Percentiles rank a stretch among this genome's conserved stretches.
These are phyloP conservation scores for Pantherophis alleghaniensis DNA, from an alignment of 2,797 vertebrate species.

Conservation along the genomic window DNA sequence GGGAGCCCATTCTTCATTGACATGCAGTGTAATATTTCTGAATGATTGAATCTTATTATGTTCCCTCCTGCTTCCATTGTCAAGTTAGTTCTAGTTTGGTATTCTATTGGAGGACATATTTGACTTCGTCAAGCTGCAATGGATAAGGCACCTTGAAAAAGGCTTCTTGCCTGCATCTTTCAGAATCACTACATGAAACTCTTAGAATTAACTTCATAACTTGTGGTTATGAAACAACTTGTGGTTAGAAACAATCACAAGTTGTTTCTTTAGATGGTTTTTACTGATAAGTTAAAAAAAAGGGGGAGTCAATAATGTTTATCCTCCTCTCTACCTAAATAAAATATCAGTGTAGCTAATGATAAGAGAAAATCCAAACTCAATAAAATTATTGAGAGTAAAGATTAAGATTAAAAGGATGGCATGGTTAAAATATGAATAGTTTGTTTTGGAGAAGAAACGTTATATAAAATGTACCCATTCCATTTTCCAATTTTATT, in stretches of 20 bases:
- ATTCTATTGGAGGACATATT: neutral
- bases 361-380: neutral
- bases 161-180: neutral
- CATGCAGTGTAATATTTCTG: conserved; percentile 10
- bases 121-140: neutral
- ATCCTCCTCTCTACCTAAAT: neutral
- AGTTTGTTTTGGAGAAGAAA: neutral
- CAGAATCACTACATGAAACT: neutral
- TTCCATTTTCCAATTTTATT: neutral
- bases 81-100: conserved; percentile 1
- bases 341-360: neutral
- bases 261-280: neutral
- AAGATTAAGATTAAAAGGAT: neutral
- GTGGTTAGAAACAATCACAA: too few relatives aligned
- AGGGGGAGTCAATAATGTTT: neutral
- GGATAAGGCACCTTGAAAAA: conserved; percentile 16
- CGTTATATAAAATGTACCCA: neutral
- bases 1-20: conserved; percentile 3
- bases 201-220: neutral
- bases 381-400: neutral
- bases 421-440: neutral
- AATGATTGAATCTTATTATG: conserved; percentile 1
- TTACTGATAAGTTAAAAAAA: neutral
- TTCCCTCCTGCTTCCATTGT: neutral
- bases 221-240: neutral